Base-by-base conservation (phyloP, 2,888 invertebrate genomes). In the Arge pagana region DNA sequence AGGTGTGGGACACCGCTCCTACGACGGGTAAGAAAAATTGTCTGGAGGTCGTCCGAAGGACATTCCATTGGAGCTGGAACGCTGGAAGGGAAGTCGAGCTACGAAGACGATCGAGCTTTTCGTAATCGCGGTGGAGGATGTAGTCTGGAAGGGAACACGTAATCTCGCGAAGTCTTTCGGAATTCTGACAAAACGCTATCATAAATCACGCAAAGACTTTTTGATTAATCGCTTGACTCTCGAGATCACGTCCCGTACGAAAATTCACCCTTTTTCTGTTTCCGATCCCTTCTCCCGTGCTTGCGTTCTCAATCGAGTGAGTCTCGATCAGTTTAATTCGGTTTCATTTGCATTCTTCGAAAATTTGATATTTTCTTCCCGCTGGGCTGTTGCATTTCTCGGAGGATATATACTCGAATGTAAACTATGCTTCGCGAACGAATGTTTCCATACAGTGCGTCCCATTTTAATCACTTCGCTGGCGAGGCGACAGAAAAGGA, bases 221-320 rank as follows among this genome's bases (percentile, higher is more conserved):
- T 33, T 45, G 45, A 45, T 45, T 45, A 45, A 45, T 45, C 45
- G 45, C 35, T 33, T 45, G 45, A 45, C 21, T 45, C 24, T 31
- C 16, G 19, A 45, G 23, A 45, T 45, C 33, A 26, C 35, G 23
- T 45, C 35, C 23, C n/a, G 45, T 35, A 16, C 33, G n/a, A 35
- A 45, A 31, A 45, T 45, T n/a, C 19, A 19, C 8, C 23, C 31
- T 23, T 10, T 23, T n/a, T 45, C 35, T 45, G 33, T 31, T 45
- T 35, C 21, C 13, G 31, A 45, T 45, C 24, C 31, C 33, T 33
- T 45, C 45, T 13, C 10, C 15, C 33, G 11, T n/a, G 6, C n/a
- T n/a, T n/a, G n/a, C n/a, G n/a, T n/a, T n/a, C n/a, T n/a, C n/a
- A n/a, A n/a, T n/a, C n/a, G n/a, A n/a, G n/a, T n/a, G n/a, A n/a